These are phyloP conservation scores for Amblyraja radiata DNA, from an alignment of 2,797 vertebrate genomes.

Conservation along the genomic window DNA sequence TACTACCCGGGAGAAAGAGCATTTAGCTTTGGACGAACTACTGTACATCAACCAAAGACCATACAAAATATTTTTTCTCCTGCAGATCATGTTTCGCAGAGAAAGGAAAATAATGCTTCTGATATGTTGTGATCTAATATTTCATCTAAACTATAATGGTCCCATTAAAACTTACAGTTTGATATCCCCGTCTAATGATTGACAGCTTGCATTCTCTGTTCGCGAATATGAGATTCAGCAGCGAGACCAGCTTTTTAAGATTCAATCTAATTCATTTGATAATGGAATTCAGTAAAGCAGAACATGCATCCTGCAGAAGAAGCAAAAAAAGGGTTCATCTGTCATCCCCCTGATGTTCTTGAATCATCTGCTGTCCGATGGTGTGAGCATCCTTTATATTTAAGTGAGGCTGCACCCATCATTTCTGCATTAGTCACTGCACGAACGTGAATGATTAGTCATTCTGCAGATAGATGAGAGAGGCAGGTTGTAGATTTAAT, in stretches of 20 bases:
- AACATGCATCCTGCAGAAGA: constrained; percentile 27
- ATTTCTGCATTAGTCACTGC: constrained; percentile 36
- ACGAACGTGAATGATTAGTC: constrained; percentile 33
- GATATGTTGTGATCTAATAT: background rate
- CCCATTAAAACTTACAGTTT: background rate
- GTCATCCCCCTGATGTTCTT: constrained; percentile 16
- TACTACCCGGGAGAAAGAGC: background rate
- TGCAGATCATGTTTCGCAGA: background rate
- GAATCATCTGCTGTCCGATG: constrained; percentile 30
- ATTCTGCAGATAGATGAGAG: constrained; percentile 26
- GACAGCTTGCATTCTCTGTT: background rate
- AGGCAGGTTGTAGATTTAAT: constrained; percentile 31
- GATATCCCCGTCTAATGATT: background rate
- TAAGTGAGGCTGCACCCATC: constrained; percentile 29
- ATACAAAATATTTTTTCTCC: background rate
- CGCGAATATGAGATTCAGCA: background rate
- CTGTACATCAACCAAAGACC: background rate
- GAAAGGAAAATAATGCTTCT: background rate
- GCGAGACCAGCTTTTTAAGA: background rate
- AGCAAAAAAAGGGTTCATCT: constrained; percentile 15
- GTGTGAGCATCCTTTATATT: constrained; percentile 33
- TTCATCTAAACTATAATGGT: background rate
- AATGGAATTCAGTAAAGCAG: constrained; percentile 36
- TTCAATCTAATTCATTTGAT: constrained; percentile 29
- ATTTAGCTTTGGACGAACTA: background rate